phyloP scores from a whole-genome alignment of 2,797 vertebrate genomes.

The Parauchenoglanis ngamensis region DNA sequence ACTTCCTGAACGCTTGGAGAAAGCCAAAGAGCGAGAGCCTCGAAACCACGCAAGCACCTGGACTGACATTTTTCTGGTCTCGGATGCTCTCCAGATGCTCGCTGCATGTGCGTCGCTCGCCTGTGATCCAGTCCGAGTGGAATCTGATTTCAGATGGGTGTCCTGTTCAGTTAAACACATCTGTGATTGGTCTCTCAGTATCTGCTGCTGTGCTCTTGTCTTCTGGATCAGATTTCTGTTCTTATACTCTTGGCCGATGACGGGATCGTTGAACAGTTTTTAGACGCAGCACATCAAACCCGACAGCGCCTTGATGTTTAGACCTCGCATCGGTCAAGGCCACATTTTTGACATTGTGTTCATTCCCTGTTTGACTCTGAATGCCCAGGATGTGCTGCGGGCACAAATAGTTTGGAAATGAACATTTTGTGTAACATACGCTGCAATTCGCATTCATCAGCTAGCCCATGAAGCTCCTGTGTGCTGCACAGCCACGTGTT shows the following conservation, averaged over 20 bases:
- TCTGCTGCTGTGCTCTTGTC: neutral
- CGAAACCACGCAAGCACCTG: neutral
- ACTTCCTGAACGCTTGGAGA: slow-evolving; percentile 46
- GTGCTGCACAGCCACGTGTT: neutral
- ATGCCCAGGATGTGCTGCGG: neutral
- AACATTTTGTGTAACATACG: neutral
- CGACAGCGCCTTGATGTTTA: slow-evolving; percentile 10
- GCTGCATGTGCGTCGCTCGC: neutral
- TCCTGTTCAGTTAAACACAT: neutral
- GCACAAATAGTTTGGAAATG: neutral
- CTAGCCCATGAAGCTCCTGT: neutral
- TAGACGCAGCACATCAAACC: neutral
- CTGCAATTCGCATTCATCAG: neutral
- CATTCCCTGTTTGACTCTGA: slow-evolving; percentile 3
- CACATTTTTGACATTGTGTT: slow-evolving; percentile 1
- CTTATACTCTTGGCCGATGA: neutral
- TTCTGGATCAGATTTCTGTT: neutral
- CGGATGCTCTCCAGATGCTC: slow-evolving; percentile 21
- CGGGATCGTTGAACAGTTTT: slow-evolving; percentile 24
- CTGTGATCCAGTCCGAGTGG: neutral
- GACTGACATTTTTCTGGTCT: neutral
- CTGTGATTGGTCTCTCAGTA: neutral
- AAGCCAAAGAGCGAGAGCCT: neutral
- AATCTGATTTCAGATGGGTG: neutral
- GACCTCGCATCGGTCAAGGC: neutral